Percentiles rank a stretch among this genome's conserved stretches.
phyloP scores from a whole-genome alignment of 2,797 vertebrate genomes.

The Ctenochaetus hawaiiensis region DNA sequence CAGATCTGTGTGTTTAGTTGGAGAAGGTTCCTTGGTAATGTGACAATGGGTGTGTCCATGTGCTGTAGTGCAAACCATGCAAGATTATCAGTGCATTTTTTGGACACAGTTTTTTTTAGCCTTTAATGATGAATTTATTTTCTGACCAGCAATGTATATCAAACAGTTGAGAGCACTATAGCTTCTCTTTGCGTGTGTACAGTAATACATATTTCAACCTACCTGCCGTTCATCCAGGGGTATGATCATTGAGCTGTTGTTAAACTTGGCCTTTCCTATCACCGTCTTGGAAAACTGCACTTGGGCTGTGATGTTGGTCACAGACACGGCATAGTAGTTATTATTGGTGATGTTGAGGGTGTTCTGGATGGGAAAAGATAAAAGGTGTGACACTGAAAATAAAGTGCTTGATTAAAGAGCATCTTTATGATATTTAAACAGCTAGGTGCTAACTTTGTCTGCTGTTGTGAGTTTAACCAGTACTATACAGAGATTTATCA shows the following conservation, averaged over 20 bases:
- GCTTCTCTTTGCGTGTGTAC: background rate
- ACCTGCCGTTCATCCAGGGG: slow-evolving; percentile 93
- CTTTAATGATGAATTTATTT: background rate
- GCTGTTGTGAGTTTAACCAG: background rate
- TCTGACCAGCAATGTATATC: background rate
- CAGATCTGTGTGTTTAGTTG: background rate
- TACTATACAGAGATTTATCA: too few species aligned
- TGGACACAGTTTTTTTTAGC: background rate
- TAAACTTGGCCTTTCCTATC: slow-evolving; percentile 92
- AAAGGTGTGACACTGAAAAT: background rate
- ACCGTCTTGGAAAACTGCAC: slow-evolving; percentile 96
- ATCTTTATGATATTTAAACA: too few species aligned
- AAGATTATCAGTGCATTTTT: background rate
- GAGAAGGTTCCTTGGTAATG: background rate
- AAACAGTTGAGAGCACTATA: too few species aligned
- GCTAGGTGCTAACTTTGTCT: too few species aligned
- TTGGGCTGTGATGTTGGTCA: slow-evolving; percentile 95
- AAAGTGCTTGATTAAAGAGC: background rate
- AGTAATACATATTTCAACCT: background rate
- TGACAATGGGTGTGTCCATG: background rate
- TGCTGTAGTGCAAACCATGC: background rate
- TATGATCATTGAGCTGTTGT: slow-evolving; percentile 90
- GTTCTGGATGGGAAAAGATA: slow-evolving; percentile 84
- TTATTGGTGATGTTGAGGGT: slow-evolving; percentile 97
- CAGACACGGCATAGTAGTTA: slow-evolving; percentile 93